Percentiles rank a stretch among this genome's conserved stretches.
Conservation (phyloP, 2,113 vertebrate species). For the Callionymus lyra region DNA sequence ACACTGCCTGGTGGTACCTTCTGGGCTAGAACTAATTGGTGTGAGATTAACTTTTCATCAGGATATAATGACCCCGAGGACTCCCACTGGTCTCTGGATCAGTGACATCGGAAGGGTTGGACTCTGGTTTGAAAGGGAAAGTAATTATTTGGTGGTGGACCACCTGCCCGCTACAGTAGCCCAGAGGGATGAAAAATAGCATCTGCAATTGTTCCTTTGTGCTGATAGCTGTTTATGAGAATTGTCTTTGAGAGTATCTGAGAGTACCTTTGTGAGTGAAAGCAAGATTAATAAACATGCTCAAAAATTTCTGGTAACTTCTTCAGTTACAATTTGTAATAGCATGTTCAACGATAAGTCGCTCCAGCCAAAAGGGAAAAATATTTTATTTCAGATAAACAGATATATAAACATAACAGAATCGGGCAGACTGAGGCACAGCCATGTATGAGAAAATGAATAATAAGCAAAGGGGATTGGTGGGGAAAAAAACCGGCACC, state of each 20-base stretch:
- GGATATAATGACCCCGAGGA: slow-evolving; percentile 61
- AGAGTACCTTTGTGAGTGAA: too few species aligned
- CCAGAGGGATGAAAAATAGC: slow-evolving; percentile 29
- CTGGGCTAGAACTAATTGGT: slow-evolving; percentile 70
- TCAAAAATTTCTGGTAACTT: too few species aligned
- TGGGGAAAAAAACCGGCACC: too few species aligned
- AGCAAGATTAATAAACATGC: too few species aligned
- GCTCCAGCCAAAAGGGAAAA: too few species aligned
- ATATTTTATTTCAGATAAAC: too few species aligned
- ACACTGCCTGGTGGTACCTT: slow-evolving; percentile 45
- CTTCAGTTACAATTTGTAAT: too few species aligned
- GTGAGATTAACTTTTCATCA: slow-evolving; percentile 66
- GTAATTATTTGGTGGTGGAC: slow-evolving; percentile 50
- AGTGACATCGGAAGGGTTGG: slow-evolving; percentile 38
- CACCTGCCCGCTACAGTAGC: slow-evolving; percentile 32
- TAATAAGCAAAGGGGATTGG: too few species aligned
- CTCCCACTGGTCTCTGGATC: slow-evolving; percentile 51
- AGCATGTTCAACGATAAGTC: too few species aligned
- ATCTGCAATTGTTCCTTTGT: slow-evolving; percentile 18
- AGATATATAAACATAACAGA: too few species aligned
- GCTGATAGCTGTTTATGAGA: slow-evolving; percentile 21
- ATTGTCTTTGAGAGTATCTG: neutral
- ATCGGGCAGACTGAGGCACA: too few species aligned
- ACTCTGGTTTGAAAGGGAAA: slow-evolving; percentile 32
- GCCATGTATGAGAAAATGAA: too few species aligned